Conservation (phyloP, 2,888 invertebrate genomes). For the Lasioglossum calceatum region DNA sequence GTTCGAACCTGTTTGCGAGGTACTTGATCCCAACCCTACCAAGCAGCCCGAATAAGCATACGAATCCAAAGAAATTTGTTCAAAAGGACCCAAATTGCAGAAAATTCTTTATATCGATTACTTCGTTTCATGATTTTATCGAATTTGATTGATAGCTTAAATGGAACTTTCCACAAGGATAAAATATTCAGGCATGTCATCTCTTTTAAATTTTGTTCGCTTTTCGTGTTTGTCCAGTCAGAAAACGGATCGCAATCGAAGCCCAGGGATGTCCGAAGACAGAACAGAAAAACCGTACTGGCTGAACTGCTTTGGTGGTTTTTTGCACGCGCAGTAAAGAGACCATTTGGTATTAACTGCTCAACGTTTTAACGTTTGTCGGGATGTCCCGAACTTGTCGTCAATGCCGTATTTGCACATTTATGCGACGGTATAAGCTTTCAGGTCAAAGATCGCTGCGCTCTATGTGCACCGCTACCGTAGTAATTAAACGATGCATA, state of each 20-base stretch:
- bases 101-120: too few species aligned
- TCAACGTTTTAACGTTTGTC: background rate
- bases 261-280: background rate
- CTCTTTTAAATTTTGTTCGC: too few species aligned
- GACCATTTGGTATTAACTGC: background rate
- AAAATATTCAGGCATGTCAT: too few species aligned
- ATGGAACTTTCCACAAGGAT: too few species aligned
- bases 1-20: too few species aligned
- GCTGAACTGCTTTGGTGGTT: background rate
- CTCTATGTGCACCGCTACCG: background rate
- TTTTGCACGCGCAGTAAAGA: background rate
- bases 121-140: too few species aligned
- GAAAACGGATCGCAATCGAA: background rate
- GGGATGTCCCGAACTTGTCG: background rate
- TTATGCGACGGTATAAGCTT: slow-evolving; percentile 2
- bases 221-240: background rate
- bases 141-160: too few species aligned
- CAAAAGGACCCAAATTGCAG: too few species aligned
- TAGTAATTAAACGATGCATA: slow-evolving; percentile 2
- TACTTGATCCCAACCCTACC: too few species aligned
- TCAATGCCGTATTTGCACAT: background rate
- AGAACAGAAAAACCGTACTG: background rate
- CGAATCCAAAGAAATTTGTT: background rate
- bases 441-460: background rate
- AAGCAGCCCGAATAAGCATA: too few species aligned